Evolutionary conservation across 2,888 invertebrate species (phyloP).

Genomic region (Cantharis nigra): DNA sequence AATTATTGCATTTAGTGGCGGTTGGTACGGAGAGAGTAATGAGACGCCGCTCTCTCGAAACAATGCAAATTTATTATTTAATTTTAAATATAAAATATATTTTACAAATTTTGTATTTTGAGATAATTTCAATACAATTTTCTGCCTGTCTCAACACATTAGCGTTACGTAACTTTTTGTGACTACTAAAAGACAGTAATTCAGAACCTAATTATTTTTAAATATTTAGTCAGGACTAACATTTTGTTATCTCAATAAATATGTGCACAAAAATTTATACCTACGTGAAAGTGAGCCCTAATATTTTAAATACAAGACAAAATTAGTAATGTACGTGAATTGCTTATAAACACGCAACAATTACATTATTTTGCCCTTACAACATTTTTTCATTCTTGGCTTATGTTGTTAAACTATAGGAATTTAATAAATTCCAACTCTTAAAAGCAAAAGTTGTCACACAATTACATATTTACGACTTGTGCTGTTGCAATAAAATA

Average conservation of each 20-base stretch:
- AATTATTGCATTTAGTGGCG: too few species aligned
- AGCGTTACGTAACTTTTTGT: neutral
- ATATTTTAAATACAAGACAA: conserved; percentile 7
- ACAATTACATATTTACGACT: neutral
- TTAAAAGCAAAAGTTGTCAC: neutral
- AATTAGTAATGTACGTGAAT: conserved; percentile 12
- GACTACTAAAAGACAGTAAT: neutral
- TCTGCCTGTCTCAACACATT: neutral
- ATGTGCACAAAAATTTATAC: neutral
- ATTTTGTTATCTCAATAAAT: neutral
- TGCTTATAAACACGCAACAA: conserved; percentile 11
- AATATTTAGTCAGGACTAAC: neutral
- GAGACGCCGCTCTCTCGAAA: too few species aligned
- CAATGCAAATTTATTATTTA: too few species aligned
- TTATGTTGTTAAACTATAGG: neutral
- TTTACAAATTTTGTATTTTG: too few species aligned
- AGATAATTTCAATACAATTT: too few species aligned
- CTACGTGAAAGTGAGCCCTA: conserved; percentile 3
- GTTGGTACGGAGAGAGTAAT: too few species aligned
- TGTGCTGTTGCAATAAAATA: neutral
- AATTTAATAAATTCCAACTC: neutral
- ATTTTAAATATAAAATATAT: too few species aligned
- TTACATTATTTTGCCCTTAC: conserved; percentile 4
- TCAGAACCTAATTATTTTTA: neutral
- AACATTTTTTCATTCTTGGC: neutral